These are phyloP conservation scores for Campylomormyrus numenius DNA, from an alignment of 2,113 vertebrate species.

Conservation along the genomic window DNA sequence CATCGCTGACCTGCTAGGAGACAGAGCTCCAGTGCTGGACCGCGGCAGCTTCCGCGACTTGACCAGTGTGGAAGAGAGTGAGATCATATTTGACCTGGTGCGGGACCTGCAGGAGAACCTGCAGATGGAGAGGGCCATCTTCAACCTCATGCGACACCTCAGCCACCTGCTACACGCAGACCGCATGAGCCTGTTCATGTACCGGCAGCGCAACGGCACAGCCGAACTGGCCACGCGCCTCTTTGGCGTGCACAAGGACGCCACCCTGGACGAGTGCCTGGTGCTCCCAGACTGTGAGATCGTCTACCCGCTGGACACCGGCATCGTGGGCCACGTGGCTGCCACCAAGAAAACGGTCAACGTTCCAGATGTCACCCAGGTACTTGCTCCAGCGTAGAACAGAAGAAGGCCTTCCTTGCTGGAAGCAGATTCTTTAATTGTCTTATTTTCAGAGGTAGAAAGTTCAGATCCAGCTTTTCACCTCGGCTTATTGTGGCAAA, in stretches of 20 bases:
- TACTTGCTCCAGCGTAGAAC: conserved; percentile 31
- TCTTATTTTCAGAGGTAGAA: neutral
- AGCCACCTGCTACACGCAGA: conserved; percentile 71
- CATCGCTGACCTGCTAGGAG: conserved; percentile 63
- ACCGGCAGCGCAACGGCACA: conserved; percentile 72
- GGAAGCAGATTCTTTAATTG: neutral
- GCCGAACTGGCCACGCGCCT: conserved; percentile 77
- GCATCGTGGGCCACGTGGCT: conserved; percentile 74
- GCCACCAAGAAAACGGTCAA: conserved; percentile 73
- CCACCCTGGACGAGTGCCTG: conserved; percentile 70
- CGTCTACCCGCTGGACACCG: conserved; percentile 77
- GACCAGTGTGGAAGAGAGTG: conserved; percentile 71
- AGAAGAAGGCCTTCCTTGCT: neutral
- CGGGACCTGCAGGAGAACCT: conserved; percentile 76
- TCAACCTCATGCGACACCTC: conserved; percentile 74
- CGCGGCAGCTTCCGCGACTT: conserved; percentile 53
- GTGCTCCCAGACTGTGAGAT: conserved; percentile 77
- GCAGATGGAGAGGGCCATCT: conserved; percentile 68
- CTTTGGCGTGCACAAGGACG: conserved; percentile 71
- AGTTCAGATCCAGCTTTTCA: neutral
- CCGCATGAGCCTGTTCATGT: conserved; percentile 81
- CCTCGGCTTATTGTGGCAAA: neutral
- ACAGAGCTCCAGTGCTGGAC: conserved; percentile 53
- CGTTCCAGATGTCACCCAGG: conserved; percentile 63
- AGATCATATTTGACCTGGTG: conserved; percentile 76